These are phyloP conservation scores for Heterochromis multidens DNA, from an alignment of 2,113 vertebrate species.

Conservation along the genomic window DNA sequence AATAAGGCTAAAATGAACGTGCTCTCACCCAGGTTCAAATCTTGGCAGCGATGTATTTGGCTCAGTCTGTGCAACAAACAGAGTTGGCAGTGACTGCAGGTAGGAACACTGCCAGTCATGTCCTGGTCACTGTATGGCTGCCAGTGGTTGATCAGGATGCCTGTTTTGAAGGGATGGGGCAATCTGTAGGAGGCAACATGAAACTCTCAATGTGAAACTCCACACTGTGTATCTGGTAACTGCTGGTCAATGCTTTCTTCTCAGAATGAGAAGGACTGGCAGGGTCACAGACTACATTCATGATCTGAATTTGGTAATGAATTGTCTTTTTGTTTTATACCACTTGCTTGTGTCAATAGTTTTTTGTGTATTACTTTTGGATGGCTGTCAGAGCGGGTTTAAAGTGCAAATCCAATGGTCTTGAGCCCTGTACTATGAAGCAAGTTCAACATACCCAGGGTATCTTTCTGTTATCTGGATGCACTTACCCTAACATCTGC, in stretches of 20 bases:
- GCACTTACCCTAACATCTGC: background rate
- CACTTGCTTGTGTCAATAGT: background rate
- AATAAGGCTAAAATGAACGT: slow-evolving; percentile 2
- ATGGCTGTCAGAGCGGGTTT: background rate
- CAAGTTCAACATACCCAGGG: background rate
- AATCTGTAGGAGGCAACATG: background rate
- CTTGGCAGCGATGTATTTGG: background rate
- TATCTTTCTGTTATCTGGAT: background rate
- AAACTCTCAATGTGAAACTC: background rate
- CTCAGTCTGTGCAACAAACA: slow-evolving; percentile 9
- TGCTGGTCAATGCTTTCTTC: background rate
- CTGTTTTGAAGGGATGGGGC: background rate
- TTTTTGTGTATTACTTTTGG: background rate
- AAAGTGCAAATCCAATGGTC: background rate
- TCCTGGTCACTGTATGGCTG: background rate
- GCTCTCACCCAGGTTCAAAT: background rate
- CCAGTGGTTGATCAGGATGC: slow-evolving; percentile 10
- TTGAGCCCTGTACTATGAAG: background rate
- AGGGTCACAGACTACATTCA: background rate
- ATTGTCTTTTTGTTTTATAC: background rate
- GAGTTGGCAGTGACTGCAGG: slow-evolving; percentile 13
- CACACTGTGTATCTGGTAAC: background rate
- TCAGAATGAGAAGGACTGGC: background rate
- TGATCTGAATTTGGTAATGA: background rate
- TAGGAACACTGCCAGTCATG: slow-evolving; percentile 10